These are phyloP conservation scores for Oxyura jamaicensis DNA, from an alignment of 2,113 vertebrate species.

Conservation along the genomic window DNA sequence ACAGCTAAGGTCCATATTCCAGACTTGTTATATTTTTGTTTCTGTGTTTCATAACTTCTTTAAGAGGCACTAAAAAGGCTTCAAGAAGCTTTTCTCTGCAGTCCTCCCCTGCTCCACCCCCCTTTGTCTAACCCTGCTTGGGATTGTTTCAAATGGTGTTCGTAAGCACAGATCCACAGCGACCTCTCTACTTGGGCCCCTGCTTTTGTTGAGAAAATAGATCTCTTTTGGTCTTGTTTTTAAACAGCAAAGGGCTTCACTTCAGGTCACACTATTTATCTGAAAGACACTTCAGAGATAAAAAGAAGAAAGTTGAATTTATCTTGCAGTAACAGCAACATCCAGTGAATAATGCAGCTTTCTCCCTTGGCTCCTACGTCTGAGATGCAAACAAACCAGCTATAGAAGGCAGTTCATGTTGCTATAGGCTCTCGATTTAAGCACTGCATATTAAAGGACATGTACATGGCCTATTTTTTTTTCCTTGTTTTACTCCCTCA, in stretches of 20 bases:
- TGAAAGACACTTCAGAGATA: constrained; percentile 56
- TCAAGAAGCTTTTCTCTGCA: not conserved
- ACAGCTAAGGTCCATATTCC: not conserved
- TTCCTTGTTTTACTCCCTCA: not conserved
- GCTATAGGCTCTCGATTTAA: not conserved
- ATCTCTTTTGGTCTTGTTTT: constrained; percentile 27
- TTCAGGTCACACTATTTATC: constrained; percentile 53
- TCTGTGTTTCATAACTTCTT: not conserved
- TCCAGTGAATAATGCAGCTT: constrained; percentile 19
- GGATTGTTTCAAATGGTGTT: not conserved
- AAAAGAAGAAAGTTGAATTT: constrained; percentile 61
- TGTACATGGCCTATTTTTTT: not conserved
- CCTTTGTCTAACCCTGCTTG: not conserved
- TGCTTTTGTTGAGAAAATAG: constrained; percentile 30
- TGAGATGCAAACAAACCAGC: constrained; percentile 21
- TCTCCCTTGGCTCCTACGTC: constrained; percentile 30
- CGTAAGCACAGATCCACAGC: not conserved
- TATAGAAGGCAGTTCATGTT: not conserved
- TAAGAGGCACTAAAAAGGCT: not conserved
- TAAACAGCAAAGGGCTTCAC: not conserved
- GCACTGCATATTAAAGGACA: constrained; percentile 11
- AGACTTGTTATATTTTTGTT: not conserved
- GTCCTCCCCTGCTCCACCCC: not conserved
- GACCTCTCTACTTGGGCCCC: not conserved
- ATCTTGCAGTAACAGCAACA: constrained; percentile 57